A percentile compares a stretch with the other conserved stretches of the same genome.
These are phyloP conservation scores for Theocolax elegans DNA, from an alignment of 1,140 invertebrate genomes.

Conservation along the genomic window DNA sequence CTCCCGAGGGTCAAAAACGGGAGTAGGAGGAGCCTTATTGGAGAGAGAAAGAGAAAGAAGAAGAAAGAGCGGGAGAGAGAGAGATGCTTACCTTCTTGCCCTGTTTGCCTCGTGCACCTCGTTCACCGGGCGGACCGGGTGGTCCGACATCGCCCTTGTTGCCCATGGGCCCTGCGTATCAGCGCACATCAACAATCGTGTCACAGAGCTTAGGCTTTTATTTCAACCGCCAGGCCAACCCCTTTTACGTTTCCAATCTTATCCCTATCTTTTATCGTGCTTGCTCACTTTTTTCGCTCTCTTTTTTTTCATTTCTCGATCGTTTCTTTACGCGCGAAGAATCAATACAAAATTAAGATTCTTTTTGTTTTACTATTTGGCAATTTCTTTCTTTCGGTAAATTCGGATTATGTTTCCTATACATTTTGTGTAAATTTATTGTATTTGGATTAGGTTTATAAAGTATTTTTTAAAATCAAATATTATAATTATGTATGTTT, in stretches of 20 bases:
- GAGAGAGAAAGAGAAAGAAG: not conserved
- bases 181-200: constrained; percentile 49
- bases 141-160: constrained; percentile 79
- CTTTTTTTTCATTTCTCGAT: not conserved
- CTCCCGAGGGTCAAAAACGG: too few species aligned
- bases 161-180: constrained; percentile 79
- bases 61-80: constrained; percentile 14
- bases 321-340: too few species aligned
- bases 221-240: too few species aligned
- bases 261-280: not conserved
- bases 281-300: not conserved
- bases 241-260: too few species aligned
- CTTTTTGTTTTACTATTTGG: too few species aligned
- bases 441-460: too few species aligned
- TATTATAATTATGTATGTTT: too few species aligned
- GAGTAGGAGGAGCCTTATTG: not conserved
- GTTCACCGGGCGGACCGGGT: constrained; percentile 79
- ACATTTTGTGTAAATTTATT: too few species aligned
- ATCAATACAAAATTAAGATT: too few species aligned
- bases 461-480: too few species aligned
- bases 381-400: too few species aligned
- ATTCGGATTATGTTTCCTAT: too few species aligned
- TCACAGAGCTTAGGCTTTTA: constrained; percentile 24
- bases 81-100: constrained; percentile 83
- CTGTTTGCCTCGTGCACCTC: constrained; percentile 83